These are phyloP conservation scores for Poeciliopsis presidionis DNA, from an alignment of 2,797 vertebrate species.

Conservation along the genomic window DNA sequence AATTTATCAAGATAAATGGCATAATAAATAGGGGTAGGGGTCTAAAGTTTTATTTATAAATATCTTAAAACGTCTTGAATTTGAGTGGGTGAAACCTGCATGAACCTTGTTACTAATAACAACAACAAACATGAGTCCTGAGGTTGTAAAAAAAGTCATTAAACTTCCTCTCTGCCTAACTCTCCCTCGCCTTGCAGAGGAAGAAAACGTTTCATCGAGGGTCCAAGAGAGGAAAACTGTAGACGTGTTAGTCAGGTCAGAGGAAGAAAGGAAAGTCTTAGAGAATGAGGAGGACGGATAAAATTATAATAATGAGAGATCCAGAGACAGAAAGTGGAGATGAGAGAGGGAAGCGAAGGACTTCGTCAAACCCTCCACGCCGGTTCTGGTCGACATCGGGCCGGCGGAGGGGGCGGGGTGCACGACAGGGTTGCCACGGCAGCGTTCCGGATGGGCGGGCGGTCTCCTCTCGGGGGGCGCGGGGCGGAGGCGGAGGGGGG, in stretches of 20 bases:
- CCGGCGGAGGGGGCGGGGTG: slow-evolving; percentile 27
- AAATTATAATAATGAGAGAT: slow-evolving; percentile 67
- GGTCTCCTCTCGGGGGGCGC: slow-evolving; percentile 77
- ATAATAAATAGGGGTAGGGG: too few species aligned
- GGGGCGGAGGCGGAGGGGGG: slow-evolving; percentile 52
- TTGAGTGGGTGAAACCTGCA: too few species aligned
- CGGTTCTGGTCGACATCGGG: slow-evolving; percentile 52
- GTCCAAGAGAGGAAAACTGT: slow-evolving; percentile 49
- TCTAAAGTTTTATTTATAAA: too few species aligned
- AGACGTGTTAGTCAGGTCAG: slow-evolving; percentile 59
- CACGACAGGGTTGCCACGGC: slow-evolving; percentile 69
- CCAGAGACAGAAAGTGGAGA: slow-evolving; percentile 46
- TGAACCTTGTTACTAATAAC: neutral
- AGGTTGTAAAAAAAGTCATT: slow-evolving; percentile 13
- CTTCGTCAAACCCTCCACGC: slow-evolving; percentile 69
- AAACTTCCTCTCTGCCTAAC: neutral
- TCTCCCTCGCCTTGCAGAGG: slow-evolving; percentile 8
- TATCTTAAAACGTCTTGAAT: too few species aligned
- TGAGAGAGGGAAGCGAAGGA: slow-evolving; percentile 38
- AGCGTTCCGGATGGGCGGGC: slow-evolving; percentile 79
- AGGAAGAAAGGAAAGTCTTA: slow-evolving; percentile 17
- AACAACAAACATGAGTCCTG: slow-evolving; percentile 11
- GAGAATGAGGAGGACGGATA: slow-evolving; percentile 32
- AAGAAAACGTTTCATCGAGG: slow-evolving; percentile 29
- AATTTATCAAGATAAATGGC: too few species aligned